These are phyloP conservation scores for Chaunax sp. DNA, from an alignment of 2,797 vertebrate genomes.

Conservation along the genomic window DNA sequence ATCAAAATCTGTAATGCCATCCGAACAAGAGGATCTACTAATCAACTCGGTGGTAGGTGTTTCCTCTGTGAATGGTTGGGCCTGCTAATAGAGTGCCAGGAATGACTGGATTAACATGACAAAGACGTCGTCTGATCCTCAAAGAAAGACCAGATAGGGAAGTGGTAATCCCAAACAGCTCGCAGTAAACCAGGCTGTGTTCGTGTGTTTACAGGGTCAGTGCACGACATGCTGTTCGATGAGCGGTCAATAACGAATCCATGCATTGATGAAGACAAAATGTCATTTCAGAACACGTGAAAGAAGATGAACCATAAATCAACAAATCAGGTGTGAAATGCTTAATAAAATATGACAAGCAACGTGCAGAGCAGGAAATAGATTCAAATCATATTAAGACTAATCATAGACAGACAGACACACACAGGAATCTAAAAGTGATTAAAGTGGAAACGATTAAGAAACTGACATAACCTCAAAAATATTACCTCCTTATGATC, in stretches of 20 bases:
- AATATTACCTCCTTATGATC: too few relatives aligned
- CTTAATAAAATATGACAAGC: too few relatives aligned
- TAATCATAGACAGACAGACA: not conserved
- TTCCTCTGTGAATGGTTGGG: constrained; percentile 49
- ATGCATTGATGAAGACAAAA: too few relatives aligned
- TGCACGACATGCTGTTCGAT: too few relatives aligned
- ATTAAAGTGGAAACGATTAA: too few relatives aligned
- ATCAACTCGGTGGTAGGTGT: constrained; percentile 60
- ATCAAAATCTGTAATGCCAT: constrained; percentile 64
- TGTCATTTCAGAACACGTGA: too few relatives aligned
- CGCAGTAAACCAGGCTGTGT: constrained; percentile 35
- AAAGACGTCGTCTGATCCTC: constrained; percentile 61
- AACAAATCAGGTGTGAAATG: too few relatives aligned
- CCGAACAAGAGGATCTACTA: constrained; percentile 61
- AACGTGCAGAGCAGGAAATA: not conserved
- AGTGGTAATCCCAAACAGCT: constrained; percentile 62
- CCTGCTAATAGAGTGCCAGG: constrained; percentile 62
- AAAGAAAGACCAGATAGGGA: constrained; percentile 61
- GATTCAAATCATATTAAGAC: not conserved
- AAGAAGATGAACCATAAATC: too few relatives aligned
- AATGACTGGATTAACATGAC: constrained; percentile 76
- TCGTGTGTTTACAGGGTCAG: not conserved
- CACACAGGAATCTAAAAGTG: not conserved
- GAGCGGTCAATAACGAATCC: too few relatives aligned
- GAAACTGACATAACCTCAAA: too few relatives aligned